Base-by-base conservation (phyloP, 2,113 vertebrate genomes). In the Chionis minor region DNA sequence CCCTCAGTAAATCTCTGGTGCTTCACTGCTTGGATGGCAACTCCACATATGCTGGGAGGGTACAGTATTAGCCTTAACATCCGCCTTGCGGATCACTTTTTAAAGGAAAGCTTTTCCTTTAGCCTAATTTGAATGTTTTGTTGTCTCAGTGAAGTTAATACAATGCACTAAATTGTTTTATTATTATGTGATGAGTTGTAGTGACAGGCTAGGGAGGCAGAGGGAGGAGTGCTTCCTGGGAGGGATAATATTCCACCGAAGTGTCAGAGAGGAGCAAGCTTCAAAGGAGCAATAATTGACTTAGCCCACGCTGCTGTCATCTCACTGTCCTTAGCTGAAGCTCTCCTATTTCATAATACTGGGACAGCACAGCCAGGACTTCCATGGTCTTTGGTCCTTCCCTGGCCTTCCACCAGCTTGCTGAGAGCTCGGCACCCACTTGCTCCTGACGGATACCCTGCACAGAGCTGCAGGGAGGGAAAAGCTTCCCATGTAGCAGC, bases 401-500 rank as follows among this genome's bases (percentile, higher is more conserved):
- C 63, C 70, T 85, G 62, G 26, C n/a, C 2, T 71, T 22, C 32
- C 21, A 51, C 3, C 40, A 69, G 35, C 40, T 54, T 52, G 9
- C 35, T 72, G 86, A 44, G 66, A 18, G n/a, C 38, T 15, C 1
- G 0, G n/a, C 28, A 81, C 22, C 40, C 44, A 2, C 21, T 30
- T 52, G 14, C 13, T 62, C 6, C 47, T 55, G 33, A 4, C 22
- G 66, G 40, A 8, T 12, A 2, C 4, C 35, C 55, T 81, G 82
- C 59, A 22, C 2, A 15, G 81, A 40, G 42, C 61, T 56, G 56
- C 0, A 0, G 7, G 54, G 55, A 35, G 63, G 44, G 69, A 27
- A 51, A 47, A 28, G 47, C 42, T 27, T 65, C 58, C 33, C 1
- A 0, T 22, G 16, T 5, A 27, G 28, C 70, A 73, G 51, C 51